Evolutionary conservation across 2,888 invertebrate species (phyloP), one percentile per base, ranked within the genome.

Genomic region (Pheosia tremula): DNA sequence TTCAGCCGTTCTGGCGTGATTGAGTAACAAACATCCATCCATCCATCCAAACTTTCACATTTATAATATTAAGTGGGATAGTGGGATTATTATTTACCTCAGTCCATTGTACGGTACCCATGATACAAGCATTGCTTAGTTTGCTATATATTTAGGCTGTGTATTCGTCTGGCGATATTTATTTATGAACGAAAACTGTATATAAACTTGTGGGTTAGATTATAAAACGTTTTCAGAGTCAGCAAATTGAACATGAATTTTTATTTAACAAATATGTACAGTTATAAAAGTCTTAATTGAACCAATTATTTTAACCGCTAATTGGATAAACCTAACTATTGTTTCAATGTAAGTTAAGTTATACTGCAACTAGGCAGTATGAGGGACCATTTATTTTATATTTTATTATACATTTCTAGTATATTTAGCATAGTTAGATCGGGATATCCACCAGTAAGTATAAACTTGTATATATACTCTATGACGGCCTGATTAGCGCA

Each of bases 401-500:
- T 63, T 43, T 69, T 70, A 56, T 11, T 56, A 11, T 56, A 45
- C 36, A 55, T 55, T 71, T 60, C 66, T 47, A 63, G 66, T 74
- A 41, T 71, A 60, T 54, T 77, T 54, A 45, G 62, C 61, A 67
- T 67, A 41, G 72, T 74, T 0, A 54, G 63, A 45, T 73, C 77
- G 55, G 68, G 67, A 5, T 83, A 81, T 66, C 78, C 81, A 10
- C 83, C 83, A 36, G 83, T 82, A 68, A 78, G 82, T 78, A 45
- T 36, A 53, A 13, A 36, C 13, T 24, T 6, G 11, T 49, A 53
- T 5, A 2, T 11, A 13, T 36, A 53, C 37, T 24, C 8, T 53
- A 36, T 24, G 24, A 24, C 2, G 0, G 0, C 24, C 52, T 24
- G 13, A 53, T 53, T 24, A 53, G 5, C 13, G 52, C 6, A 53